These are phyloP conservation scores for Poecilia gillii DNA, from an alignment of 2,797 vertebrate species.

Conservation along the genomic window DNA sequence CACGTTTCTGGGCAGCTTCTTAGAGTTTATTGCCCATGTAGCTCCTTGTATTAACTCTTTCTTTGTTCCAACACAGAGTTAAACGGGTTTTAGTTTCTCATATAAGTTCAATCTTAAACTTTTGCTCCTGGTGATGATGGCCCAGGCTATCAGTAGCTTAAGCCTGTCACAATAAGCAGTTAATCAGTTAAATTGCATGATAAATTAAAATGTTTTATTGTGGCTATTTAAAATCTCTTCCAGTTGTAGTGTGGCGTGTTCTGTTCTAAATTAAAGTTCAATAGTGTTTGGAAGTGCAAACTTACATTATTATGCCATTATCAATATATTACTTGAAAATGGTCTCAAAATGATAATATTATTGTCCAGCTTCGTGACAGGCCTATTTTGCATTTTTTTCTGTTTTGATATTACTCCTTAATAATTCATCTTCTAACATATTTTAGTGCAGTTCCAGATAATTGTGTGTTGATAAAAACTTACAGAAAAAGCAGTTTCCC, in stretches of 20 bases:
- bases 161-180: no score
- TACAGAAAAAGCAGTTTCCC: background rate
- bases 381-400: background rate
- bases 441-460: background rate
- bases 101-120: background rate
- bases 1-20: background rate
- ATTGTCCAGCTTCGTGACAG: no score
- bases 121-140: background rate
- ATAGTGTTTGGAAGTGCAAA: no score
- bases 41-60: background rate
- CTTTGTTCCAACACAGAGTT: background rate
- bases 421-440: background rate
- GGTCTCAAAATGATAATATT: no score
- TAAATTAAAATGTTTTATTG: no score
- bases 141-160: background rate
- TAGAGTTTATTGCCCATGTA: background rate
- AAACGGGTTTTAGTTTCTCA: background rate
- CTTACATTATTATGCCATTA: no score
- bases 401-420: background rate
- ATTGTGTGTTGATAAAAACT: background rate
- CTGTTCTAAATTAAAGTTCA: no score
- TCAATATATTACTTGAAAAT: no score
- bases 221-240: no score
- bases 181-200: no score
- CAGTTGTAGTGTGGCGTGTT: no score